Percentiles rank a stretch among this genome's conserved stretches.
Evolutionary conservation across 2,113 vertebrate species (phyloP).

Genomic region (Aplodontia rufa): DNA sequence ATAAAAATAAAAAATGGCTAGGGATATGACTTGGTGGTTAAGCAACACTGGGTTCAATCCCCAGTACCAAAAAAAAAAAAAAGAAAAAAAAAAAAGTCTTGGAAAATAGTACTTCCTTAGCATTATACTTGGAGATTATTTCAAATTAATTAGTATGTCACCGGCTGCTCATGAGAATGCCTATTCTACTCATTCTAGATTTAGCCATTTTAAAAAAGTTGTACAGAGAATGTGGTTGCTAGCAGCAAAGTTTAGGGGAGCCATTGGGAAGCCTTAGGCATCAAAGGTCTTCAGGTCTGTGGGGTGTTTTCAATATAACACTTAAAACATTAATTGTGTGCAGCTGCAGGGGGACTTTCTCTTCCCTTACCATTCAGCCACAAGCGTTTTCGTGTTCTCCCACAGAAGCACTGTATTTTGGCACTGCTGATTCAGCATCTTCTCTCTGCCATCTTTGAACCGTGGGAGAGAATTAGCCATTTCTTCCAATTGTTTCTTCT

Average conservation of each 20-base stretch:
- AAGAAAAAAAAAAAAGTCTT: background rate
- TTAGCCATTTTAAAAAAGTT: background rate
- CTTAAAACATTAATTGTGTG: background rate
- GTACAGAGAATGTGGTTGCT: no score
- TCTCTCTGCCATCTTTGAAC: constrained; percentile 76
- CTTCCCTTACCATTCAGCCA: constrained; percentile 88
- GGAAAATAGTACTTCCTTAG: background rate
- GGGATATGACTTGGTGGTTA: no score
- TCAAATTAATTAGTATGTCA: no score
- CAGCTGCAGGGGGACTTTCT: background rate
- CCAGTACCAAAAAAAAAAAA: no score
- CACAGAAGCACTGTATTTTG: constrained; percentile 85
- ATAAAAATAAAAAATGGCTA: no score
- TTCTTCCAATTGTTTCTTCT: constrained; percentile 86
- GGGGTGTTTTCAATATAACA: background rate
- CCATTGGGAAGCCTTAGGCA: background rate
- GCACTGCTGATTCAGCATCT: constrained; percentile 80
- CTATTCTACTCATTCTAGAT: background rate
- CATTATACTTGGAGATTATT: background rate
- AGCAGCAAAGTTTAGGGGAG: background rate
- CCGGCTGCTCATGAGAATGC: no score
- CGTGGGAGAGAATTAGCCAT: constrained; percentile 78
- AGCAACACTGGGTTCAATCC: no score
- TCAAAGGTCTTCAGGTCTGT: background rate
- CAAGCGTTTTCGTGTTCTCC: constrained; percentile 86